Percentiles rank a stretch among this genome's conserved stretches.
Conservation (phyloP, 1,140 invertebrate genomes). For the Caenorhabditis inopinata region DNA sequence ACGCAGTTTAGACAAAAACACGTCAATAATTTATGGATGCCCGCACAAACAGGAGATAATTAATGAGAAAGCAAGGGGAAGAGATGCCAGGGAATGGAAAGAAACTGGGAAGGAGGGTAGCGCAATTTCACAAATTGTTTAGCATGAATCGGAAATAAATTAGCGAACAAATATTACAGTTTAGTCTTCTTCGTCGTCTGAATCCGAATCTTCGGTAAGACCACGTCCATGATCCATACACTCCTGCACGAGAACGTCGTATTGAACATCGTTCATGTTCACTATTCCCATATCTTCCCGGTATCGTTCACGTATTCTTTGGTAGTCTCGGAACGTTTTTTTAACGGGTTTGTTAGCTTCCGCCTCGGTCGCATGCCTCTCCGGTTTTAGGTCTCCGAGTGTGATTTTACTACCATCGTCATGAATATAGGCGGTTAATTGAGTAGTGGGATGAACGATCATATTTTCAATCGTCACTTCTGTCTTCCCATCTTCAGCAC, state of each 20-base stretch:
- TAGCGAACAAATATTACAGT: background rate
- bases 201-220: background rate
- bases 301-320: background rate
- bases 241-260: constrained; percentile 17
- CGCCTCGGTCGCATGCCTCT: background rate
- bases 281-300: background rate
- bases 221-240: background rate
- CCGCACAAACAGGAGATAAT: background rate
- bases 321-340: background rate
- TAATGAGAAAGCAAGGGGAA: too few species aligned
- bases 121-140: background rate
- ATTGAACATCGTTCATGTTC: background rate
- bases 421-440: background rate
- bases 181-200: background rate
- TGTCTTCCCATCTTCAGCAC: background rate
- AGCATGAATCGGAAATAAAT: background rate
- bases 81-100: background rate
- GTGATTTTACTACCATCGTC: constrained; percentile 1
- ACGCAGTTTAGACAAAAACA: background rate
- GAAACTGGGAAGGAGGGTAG: background rate
- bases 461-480: background rate
- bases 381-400: background rate
- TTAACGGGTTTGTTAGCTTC: background rate
- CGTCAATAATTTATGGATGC: constrained; percentile 17
- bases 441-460: background rate